These are phyloP conservation scores for Castor canadensis DNA, from an alignment of 2,113 vertebrate species.

Conservation along the genomic window DNA sequence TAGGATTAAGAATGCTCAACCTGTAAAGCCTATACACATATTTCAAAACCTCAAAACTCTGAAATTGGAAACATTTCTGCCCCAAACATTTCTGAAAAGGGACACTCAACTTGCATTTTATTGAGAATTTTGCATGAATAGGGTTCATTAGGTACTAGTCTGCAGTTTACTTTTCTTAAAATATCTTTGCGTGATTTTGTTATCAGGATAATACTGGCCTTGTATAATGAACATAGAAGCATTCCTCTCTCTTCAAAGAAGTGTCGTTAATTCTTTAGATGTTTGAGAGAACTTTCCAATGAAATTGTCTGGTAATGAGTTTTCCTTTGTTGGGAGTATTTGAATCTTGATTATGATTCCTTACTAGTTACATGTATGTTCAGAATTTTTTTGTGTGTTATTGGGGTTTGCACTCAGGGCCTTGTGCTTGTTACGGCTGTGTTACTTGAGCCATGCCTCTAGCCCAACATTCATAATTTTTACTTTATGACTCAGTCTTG, in stretches of 20 bases:
- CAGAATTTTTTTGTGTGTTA: no score
- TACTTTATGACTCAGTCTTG: background rate
- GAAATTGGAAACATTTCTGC: no score
- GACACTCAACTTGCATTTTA: no score
- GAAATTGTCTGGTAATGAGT: background rate
- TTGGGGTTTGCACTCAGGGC: no score
- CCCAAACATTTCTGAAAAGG: no score
- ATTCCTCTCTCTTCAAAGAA: background rate
- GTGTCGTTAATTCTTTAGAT: background rate
- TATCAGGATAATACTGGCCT: background rate
- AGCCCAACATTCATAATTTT: background rate
- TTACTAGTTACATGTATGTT: background rate
- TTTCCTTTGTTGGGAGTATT: background rate
- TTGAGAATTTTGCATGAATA: background rate
- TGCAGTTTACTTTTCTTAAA: background rate
- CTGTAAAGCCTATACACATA: no score
- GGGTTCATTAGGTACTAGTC: background rate
- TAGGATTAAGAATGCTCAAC: no score
- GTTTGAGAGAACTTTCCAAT: background rate
- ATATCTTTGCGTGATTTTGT: background rate
- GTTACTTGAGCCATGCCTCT: no score
- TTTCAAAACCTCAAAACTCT: no score
- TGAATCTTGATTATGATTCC: background rate
- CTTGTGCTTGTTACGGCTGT: no score
- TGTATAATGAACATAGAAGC: background rate